Conservation (phyloP, 2,113 vertebrate species). For the Bubo blakistoni region DNA sequence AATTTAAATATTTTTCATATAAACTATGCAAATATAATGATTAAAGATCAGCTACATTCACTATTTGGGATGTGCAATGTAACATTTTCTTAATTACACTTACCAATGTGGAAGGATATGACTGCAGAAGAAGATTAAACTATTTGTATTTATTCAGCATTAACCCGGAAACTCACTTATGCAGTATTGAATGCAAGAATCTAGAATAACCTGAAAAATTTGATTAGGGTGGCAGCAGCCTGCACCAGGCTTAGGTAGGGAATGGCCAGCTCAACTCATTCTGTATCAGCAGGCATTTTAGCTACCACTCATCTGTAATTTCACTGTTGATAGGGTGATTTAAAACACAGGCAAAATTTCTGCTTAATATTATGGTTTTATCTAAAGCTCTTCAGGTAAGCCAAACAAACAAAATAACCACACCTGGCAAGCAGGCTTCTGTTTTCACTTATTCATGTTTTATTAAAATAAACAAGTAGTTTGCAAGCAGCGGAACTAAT, state of each 20-base stretch:
- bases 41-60: constrained; percentile 69
- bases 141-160: constrained; percentile 73
- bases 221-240: constrained; percentile 10
- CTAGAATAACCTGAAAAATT: constrained; percentile 38
- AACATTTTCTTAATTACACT: constrained; percentile 73
- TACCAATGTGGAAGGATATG: constrained; percentile 60
- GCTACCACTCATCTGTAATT: constrained; percentile 21
- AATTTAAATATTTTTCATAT: constrained; percentile 72
- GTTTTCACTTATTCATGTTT: neutral
- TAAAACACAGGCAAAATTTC: constrained; percentile 63
- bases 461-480: constrained; percentile 2
- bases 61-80: constrained; percentile 55
- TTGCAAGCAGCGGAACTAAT: constrained; percentile 6
- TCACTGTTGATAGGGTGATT: constrained; percentile 47
- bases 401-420: neutral
- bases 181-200: constrained; percentile 7
- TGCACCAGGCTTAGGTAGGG: constrained; percentile 7
- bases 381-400: neutral
- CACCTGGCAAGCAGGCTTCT: constrained; percentile 24
- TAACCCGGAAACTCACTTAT: constrained; percentile 50
- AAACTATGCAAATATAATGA: constrained; percentile 70
- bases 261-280: constrained; percentile 31
- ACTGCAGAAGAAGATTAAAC: constrained; percentile 66
- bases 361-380: constrained; percentile 54
- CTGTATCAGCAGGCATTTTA: constrained; percentile 51